Evolutionary conservation across 2,113 vertebrate genomes (phyloP).

Genomic region (Xiphophorus couchianus): DNA sequence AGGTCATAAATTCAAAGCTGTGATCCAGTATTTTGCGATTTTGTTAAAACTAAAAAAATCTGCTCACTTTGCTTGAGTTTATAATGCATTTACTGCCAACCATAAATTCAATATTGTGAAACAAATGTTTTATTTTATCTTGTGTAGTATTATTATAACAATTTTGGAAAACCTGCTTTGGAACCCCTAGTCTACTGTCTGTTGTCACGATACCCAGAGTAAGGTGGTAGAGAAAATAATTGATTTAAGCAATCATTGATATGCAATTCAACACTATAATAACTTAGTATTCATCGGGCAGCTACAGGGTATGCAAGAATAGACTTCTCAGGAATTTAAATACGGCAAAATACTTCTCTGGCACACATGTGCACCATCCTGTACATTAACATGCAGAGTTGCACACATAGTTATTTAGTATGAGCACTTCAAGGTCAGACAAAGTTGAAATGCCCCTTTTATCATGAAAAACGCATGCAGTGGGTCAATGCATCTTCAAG

Average conservation of each 20-base stretch:
- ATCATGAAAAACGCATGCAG: slow-evolving; percentile 46
- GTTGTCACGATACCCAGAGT: slow-evolving; percentile 16
- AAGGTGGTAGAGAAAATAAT: slow-evolving; percentile 25
- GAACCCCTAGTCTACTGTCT: slow-evolving; percentile 3
- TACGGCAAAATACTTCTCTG: slow-evolving; percentile 23
- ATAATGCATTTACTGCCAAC: not conserved
- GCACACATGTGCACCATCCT: slow-evolving; percentile 16
- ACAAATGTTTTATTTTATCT: not conserved
- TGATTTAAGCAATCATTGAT: slow-evolving; percentile 53
- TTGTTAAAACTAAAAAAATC: not conserved
- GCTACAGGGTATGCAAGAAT: slow-evolving; percentile 48
- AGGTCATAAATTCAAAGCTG: too few relatives aligned
- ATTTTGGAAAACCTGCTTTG: not conserved
- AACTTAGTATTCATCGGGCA: slow-evolving; percentile 60
- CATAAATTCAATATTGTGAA: not conserved
- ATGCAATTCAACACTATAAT: slow-evolving; percentile 54
- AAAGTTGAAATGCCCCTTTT: slow-evolving; percentile 53
- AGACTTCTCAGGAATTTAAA: slow-evolving; percentile 64
- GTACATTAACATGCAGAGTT: slow-evolving; percentile 38
- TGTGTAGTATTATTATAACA: not conserved
- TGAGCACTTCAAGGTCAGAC: slow-evolving; percentile 27
- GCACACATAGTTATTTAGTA: slow-evolving; percentile 16
- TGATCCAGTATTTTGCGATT: not conserved
- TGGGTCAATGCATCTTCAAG: slow-evolving; percentile 24
- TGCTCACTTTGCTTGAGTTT: not conserved